Evolutionary conservation across 2,888 invertebrate species (phyloP).

Genomic region (Biston betularia): DNA sequence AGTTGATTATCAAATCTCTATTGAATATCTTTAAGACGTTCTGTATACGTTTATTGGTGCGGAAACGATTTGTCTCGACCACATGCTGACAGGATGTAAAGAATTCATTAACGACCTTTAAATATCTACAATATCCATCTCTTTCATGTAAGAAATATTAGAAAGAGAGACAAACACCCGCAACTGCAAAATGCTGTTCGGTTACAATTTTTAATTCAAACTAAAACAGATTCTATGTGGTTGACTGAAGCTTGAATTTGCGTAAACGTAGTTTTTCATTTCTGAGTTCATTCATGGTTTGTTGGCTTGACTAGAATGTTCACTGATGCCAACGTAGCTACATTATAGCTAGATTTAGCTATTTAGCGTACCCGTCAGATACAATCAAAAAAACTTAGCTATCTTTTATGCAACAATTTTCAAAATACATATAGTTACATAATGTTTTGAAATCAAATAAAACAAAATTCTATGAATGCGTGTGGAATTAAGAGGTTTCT

Average conservation of each 20-base stretch:
- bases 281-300: constrained; percentile 8
- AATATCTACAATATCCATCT: constrained; percentile 43
- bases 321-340: not conserved
- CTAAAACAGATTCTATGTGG: not conserved
- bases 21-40: constrained; percentile 29
- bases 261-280: not conserved
- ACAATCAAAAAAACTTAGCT: too few species aligned
- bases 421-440: too few species aligned
- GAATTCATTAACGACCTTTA: constrained; percentile 78
- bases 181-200: constrained; percentile 42
- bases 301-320: not conserved
- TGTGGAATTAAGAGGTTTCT: too few species aligned
- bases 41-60: constrained; percentile 45
- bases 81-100: constrained; percentile 81
- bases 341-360: too few species aligned
- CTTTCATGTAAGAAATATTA: constrained; percentile 39
- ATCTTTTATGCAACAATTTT: too few species aligned
- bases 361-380: too few species aligned
- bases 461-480: too few species aligned
- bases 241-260: not conserved
- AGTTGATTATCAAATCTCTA: constrained; percentile 15
- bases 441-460: too few species aligned
- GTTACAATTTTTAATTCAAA: constrained; percentile 8
- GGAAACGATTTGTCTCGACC: constrained; percentile 84
- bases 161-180: constrained; percentile 57